Percentiles rank a stretch among this genome's conserved stretches.
These are phyloP conservation scores for Lepisosteus osseus DNA, from an alignment of 2,113 vertebrate genomes.

Conservation along the genomic window DNA sequence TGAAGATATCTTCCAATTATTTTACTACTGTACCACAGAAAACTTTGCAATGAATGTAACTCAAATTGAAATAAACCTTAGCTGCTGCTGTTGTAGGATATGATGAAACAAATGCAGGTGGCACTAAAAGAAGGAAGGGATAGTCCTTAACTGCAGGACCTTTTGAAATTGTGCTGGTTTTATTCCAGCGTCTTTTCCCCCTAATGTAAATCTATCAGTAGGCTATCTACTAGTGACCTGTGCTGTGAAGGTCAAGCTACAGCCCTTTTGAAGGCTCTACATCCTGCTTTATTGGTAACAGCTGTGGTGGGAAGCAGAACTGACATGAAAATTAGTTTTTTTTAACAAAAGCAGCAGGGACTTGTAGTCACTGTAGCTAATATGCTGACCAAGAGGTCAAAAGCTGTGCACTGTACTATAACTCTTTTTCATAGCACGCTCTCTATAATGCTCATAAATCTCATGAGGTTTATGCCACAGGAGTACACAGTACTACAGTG, in stretches of 20 bases:
- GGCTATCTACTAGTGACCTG: conserved; percentile 31
- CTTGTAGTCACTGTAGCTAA: conserved; percentile 19
- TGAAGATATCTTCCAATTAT: no score
- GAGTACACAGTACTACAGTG: not conserved
- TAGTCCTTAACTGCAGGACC: no score
- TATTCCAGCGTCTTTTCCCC: not conserved
- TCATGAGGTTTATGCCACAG: conserved; percentile 54
- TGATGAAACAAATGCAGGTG: no score
- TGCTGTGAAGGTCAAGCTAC: conserved; percentile 43
- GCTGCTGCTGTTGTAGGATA: no score
- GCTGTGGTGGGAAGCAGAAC: conserved; percentile 49
- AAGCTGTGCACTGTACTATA: conserved; percentile 33
- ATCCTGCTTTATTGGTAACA: conserved; percentile 66
- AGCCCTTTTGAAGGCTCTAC: conserved; percentile 37
- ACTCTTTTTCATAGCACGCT: conserved; percentile 57
- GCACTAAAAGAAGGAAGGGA: no score
- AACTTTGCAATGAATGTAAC: no score
- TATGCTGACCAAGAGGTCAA: conserved; percentile 52
- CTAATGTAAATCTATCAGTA: conserved; percentile 43
- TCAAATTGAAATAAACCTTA: no score
- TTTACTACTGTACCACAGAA: no score
- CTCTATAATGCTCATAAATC: conserved; percentile 45
- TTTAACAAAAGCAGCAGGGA: no score
- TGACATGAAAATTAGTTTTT: not conserved
- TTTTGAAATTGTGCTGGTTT: no score